phyloP scores from a whole-genome alignment of 2,113 vertebrate genomes.

The Geothlypis trichas region DNA sequence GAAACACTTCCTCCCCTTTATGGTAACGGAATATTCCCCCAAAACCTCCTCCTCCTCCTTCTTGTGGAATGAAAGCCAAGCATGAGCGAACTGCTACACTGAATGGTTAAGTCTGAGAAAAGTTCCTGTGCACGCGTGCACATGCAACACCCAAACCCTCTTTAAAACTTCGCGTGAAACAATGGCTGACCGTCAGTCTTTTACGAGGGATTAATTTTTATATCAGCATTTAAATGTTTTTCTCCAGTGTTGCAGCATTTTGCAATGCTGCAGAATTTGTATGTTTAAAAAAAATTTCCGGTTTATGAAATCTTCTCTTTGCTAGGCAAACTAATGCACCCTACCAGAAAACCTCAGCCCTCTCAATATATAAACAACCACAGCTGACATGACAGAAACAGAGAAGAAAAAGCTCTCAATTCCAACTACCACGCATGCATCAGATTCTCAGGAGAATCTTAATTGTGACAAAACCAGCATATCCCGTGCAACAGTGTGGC shows the following conservation, averaged over 20 bases:
- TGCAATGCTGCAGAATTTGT: background rate
- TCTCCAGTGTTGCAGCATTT: background rate
- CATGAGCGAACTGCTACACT: background rate
- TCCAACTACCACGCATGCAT: background rate
- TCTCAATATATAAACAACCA: background rate
- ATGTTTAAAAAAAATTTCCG: background rate
- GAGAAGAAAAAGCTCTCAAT: background rate
- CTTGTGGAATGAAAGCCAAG: constrained; percentile 32
- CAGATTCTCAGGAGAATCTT: background rate
- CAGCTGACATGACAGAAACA: background rate
- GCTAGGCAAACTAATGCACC: background rate
- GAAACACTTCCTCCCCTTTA: constrained; percentile 43
- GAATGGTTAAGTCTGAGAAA: constrained; percentile 29
- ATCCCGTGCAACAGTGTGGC: background rate
- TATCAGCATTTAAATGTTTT: background rate
- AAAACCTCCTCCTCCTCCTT: background rate
- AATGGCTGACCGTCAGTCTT: background rate
- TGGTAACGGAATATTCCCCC: constrained; percentile 45
- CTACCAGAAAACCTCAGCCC: background rate
- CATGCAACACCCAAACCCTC: background rate
- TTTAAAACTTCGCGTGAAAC: background rate
- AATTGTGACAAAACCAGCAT: background rate
- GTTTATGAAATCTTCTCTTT: background rate
- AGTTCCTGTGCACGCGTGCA: background rate
- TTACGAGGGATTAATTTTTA: background rate